A percentile compares a stretch with the other conserved stretches of the same genome.
These are phyloP conservation scores for Neosalanx taihuensis DNA, from an alignment of 2,797 vertebrate genomes.

Conservation along the genomic window DNA sequence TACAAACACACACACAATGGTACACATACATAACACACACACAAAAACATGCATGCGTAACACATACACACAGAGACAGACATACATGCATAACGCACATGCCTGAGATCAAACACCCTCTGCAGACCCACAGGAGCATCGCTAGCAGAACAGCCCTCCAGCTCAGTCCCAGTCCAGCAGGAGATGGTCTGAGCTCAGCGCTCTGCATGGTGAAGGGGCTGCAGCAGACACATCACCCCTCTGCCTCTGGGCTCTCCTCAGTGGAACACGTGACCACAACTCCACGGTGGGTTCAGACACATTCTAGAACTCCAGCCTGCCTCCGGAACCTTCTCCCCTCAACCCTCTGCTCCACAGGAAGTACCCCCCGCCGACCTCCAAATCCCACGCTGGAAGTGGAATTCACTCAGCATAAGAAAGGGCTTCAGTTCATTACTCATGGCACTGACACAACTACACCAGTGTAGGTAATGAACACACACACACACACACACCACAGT, in stretches of 20 bases:
- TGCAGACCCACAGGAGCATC: neutral
- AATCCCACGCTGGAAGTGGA: constrained; percentile 48
- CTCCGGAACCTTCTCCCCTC: neutral
- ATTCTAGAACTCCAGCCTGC: neutral
- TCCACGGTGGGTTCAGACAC: constrained; percentile 47
- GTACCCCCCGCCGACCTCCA: constrained; percentile 61
- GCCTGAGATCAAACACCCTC: neutral
- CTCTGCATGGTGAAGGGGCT: constrained; percentile 34
- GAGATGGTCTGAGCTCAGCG: constrained; percentile 4
- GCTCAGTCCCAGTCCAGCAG: neutral
- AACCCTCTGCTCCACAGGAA: constrained; percentile 53
- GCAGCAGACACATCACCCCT: constrained; percentile 42
- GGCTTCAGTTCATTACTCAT: constrained; percentile 16
- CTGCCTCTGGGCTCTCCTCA: constrained; percentile 22
- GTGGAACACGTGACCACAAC: constrained; percentile 54
- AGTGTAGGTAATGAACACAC: neutral
- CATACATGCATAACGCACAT: too few species aligned
- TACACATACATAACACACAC: too few species aligned
- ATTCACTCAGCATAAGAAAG: constrained; percentile 33
- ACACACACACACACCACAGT: neutral
- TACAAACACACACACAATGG: too few species aligned
- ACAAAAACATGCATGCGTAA: neutral
- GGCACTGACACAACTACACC: neutral
- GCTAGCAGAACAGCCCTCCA: too few species aligned
- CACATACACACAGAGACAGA: neutral